Evolutionary conservation across 2,113 vertebrate genomes (phyloP).

Genomic region (Ahaetulla prasina): DNA sequence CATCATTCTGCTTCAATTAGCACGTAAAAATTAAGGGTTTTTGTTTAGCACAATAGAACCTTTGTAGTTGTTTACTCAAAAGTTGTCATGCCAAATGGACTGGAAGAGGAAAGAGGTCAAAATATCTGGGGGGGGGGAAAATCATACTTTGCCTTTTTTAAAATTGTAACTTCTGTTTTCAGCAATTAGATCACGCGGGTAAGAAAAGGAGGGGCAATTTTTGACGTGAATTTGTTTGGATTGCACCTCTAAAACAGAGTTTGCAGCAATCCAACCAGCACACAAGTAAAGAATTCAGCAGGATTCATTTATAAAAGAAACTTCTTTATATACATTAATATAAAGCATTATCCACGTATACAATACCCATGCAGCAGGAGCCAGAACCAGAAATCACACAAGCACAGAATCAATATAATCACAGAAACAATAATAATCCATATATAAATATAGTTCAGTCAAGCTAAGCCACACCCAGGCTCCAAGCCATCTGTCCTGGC

Average conservation of each 20-base stretch:
- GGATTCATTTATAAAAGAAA: too few species aligned
- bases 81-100: neutral
- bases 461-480: too few species aligned
- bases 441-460: too few species aligned
- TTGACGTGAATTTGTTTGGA: neutral
- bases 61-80: neutral
- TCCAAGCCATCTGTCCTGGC: too few species aligned
- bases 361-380: too few species aligned
- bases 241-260: neutral
- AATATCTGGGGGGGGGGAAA: neutral
- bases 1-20: neutral
- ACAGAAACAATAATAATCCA: too few species aligned
- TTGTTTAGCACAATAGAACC: neutral
- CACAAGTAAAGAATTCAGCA: too few species aligned
- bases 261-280: too few species aligned
- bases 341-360: too few species aligned
- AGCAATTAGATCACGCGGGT: neutral
- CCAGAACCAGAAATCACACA: too few species aligned
- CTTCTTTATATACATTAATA: too few species aligned
- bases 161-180: neutral
- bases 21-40: neutral
- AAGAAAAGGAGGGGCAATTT: accelerated
- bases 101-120: neutral
- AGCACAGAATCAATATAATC: too few species aligned
- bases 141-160: neutral